Base-by-base conservation (phyloP, 2,888 invertebrate genomes). In the Rotaria sp. region DNA sequence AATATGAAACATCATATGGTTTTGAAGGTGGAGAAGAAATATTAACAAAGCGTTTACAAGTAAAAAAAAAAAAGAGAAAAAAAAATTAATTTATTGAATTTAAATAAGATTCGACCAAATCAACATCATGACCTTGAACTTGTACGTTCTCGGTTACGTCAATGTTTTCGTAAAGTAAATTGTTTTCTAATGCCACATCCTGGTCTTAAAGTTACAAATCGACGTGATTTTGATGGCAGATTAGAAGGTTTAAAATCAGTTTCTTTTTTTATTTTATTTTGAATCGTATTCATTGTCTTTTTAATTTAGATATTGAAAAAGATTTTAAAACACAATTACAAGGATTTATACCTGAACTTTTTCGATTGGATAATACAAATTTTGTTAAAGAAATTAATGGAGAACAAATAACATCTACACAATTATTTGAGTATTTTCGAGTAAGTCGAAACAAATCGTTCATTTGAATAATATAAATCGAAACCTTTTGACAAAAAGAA, bases 151-250 rank as follows among this genome's bases (percentile, higher is more conserved):
- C 97, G 98, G 92, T 97, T 99, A 89, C 94, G 94, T 88, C 94
- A 96, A n/a, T 99, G 98, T 92, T 99, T 99, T 92, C 94, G 94
- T 26, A 95, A 96, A 91, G 96, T 98, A 89, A 95, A 95, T 41
- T 98, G 98, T 92, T 99, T 96, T 92, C 93, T 99, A 87, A 94
- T 99, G 96, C 99, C 99, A 84, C 98, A 99, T 93, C 99, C 99
- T 0, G 99, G 99, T 26, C 93, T 98, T 55, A 94, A 94, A 90
- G 99, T 99, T 86, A 97, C 99, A 88, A 97, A 97, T 87, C 96
- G 96, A 93, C 98, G 96, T 26, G 94, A 94, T 88, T 99, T 99
- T 92, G 96, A 97, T 92, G 99, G 99, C 26, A 93, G 95, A 90
- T 93, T 99, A 80, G 92, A 93, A 88, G 92, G 92, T 92, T 86